phyloP scores from a whole-genome alignment of 1,140 invertebrate genomes.

The Choristoneura fumiferana region DNA sequence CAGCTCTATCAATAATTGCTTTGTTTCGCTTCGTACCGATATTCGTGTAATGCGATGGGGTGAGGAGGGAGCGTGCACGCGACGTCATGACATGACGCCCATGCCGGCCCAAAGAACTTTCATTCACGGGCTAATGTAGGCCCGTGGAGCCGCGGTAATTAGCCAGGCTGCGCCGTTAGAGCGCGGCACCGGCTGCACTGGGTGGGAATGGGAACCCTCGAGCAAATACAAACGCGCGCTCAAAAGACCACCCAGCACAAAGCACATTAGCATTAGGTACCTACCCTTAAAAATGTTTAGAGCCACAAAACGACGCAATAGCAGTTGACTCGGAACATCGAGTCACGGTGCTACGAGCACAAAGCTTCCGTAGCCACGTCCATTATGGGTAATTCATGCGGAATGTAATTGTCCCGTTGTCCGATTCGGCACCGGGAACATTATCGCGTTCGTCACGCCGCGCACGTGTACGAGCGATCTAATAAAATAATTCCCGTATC shows the following conservation, averaged over 20 bases:
- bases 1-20: slow-evolving; percentile 45
- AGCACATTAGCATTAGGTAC: slow-evolving; percentile 13
- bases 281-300: slow-evolving; percentile 17
- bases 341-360: slow-evolving; percentile 50
- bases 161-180: neutral
- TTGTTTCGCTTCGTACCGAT: slow-evolving; percentile 47
- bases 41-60: slow-evolving; percentile 46
- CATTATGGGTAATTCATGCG: slow-evolving; percentile 67
- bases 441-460: slow-evolving; percentile 74
- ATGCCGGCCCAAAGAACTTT: slow-evolving; percentile 5
- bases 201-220: too few relatives aligned
- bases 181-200: neutral
- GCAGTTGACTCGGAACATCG: slow-evolving; percentile 43
- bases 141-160: neutral
- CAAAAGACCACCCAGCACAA: slow-evolving; percentile 6
- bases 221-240: neutral
- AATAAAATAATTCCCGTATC: slow-evolving; percentile 78
- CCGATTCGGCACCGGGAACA: slow-evolving; percentile 47
- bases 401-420: slow-evolving; percentile 66
- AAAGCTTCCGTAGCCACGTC: slow-evolving; percentile 54
- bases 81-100: slow-evolving; percentile 48
- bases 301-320: slow-evolving; percentile 34
- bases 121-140: neutral
- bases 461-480: slow-evolving; percentile 73
- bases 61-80: slow-evolving; percentile 44